Evolutionary conservation across 2,888 invertebrate species (phyloP), one percentile per base, ranked within the genome.

Genomic region (Archips crataeganus): DNA sequence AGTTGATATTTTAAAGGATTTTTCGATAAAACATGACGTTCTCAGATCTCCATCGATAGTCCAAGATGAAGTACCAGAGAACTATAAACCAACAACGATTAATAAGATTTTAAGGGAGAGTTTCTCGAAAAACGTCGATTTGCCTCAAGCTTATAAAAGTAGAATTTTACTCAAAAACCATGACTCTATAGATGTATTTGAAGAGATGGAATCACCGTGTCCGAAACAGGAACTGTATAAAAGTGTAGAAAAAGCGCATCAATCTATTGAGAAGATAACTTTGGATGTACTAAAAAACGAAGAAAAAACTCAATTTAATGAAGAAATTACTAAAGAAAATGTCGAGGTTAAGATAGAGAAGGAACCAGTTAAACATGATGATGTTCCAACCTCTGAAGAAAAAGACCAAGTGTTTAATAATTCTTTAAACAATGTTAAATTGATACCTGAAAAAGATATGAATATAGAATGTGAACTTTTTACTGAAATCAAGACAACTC

Each of bases 71-170:
- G 75, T 76, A 0, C 75, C 75, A 0, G 82, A 83, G 36, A 81
- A 87, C 72, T 86, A 84, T 70, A 84, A 87, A 80, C 88, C 89
- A 0, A 89, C 82, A 57, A 85, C 87, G 42, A 88, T 91, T 23
- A 90, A 87, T 64, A 91, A 85, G 76, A 81, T 91, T 45, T 75
- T 92, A n/a, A 88, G 87, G n/a, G 89, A 92, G 74, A 89, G 83
- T 77, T 78, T 86, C 1, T 80, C 83, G n/a, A 86, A 77, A 60
- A 81, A 85, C 74, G 64, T 82, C 1, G 87, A 90, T 32, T 71
- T 81, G 2, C 70, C 83, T 34, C 78, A 84, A 0, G 80, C 84
- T n/a, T 66, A 82, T 8, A 87, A 83, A 77, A 78, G 78, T 10
- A 86, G 80, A 47, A 10, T 78, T 62, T 66, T 82, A 9, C 74